A percentile compares a stretch with the other conserved stretches of the same genome.
These are phyloP conservation scores for Lapara coniferarum DNA, from an alignment of 2,888 invertebrate genomes.

Conservation along the genomic window DNA sequence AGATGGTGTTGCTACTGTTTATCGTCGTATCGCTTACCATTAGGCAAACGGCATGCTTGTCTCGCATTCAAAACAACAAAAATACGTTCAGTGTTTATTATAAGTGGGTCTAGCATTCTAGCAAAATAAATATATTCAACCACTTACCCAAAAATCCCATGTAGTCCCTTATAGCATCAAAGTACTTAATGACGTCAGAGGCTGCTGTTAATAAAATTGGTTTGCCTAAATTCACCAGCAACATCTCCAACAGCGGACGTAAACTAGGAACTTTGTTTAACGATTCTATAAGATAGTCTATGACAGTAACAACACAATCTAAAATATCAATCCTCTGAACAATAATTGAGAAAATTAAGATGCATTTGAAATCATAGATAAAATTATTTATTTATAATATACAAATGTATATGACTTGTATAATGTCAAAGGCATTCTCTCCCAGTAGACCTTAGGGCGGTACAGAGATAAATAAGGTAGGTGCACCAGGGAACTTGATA, in stretches of 20 bases:
- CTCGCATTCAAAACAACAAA: too few species aligned
- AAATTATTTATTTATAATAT: too few species aligned
- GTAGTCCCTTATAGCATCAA: constrained; percentile 51
- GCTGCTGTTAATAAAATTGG: constrained; percentile 52
- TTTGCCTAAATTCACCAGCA: constrained; percentile 54
- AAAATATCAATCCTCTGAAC: constrained; percentile 57
- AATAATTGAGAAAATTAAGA: constrained; percentile 1
- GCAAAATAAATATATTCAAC: not conserved
- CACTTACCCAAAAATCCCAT: constrained; percentile 64
- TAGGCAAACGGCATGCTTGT: too few species aligned
- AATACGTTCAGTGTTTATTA: too few species aligned
- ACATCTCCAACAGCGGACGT: constrained; percentile 37
- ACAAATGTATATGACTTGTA: too few species aligned
- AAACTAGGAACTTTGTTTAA: constrained; percentile 40
- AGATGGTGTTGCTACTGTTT: too few species aligned
- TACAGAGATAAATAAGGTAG: too few species aligned
- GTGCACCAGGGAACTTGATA: too few species aligned
- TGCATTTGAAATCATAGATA: too few species aligned
- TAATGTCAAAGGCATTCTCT: too few species aligned
- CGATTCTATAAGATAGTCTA: constrained; percentile 60
- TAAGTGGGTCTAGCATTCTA: not conserved
- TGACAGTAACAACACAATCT: constrained; percentile 47
- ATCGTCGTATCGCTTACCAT: too few species aligned
- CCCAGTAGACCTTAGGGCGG: too few species aligned
- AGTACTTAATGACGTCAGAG: constrained; percentile 55